A percentile compares a stretch with the other conserved stretches of the same genome.
Conservation (phyloP, 2,797 vertebrate species). For the Danio kyathit region DNA sequence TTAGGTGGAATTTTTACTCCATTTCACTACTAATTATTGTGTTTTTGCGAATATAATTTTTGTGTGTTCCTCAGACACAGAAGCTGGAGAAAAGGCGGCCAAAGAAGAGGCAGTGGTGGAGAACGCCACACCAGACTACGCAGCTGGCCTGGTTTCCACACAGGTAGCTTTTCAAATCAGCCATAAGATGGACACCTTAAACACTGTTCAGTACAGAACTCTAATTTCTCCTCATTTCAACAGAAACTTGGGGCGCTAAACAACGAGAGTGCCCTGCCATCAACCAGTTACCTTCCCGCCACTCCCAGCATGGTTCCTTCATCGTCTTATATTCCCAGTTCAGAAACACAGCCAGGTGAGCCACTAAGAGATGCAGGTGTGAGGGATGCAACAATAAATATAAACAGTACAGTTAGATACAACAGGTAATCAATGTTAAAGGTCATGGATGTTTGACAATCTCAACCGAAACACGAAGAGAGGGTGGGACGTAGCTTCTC, state of each 20-base stretch:
- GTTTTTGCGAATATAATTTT: neutral
- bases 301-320: constrained; percentile 96
- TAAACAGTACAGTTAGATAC: neutral
- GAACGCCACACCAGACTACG: constrained; percentile 96
- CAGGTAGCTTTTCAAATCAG: constrained; percentile 80
- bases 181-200: neutral
- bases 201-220: neutral
- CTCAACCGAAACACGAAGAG: too few species aligned
- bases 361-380: neutral
- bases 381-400: neutral
- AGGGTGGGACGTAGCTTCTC: too few species aligned
- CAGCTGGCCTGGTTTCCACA: constrained; percentile 94
- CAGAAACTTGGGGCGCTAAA: constrained; percentile 95
- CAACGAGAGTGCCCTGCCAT: constrained; percentile 91
- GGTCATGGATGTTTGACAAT: too few species aligned
- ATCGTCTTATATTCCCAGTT: constrained; percentile 94
- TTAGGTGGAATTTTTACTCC: too few species aligned
- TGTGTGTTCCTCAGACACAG: constrained; percentile 80
- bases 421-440: neutral
- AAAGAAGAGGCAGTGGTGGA: constrained; percentile 96
- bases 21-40: neutral
- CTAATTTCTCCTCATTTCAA: neutral
- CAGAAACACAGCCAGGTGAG: constrained; percentile 91
- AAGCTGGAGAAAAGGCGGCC: constrained; percentile 90
- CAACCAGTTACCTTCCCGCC: constrained; percentile 95